Percentiles rank a stretch among this genome's conserved stretches.
These are phyloP conservation scores for Protodeltote pygarga DNA, from an alignment of 2,888 invertebrate species.

Conservation along the genomic window DNA sequence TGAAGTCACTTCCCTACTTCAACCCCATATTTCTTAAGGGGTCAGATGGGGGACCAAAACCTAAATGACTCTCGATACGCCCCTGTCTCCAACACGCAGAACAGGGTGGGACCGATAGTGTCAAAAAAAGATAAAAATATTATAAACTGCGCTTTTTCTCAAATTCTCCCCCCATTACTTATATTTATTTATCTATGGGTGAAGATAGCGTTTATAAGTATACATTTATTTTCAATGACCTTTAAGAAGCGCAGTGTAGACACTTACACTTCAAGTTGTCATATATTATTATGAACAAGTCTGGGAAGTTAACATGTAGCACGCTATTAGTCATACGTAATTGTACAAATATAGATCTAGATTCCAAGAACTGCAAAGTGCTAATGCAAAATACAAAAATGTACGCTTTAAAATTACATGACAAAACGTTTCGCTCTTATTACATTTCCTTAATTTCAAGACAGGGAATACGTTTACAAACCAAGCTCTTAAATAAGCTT, in stretches of 20 bases:
- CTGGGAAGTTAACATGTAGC: constrained; percentile 1
- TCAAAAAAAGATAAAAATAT: constrained; percentile 87
- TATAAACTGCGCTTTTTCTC: constrained; percentile 79
- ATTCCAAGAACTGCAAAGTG: constrained; percentile 7
- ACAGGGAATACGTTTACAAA: constrained; percentile 13
- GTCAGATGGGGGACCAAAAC: constrained; percentile 68
- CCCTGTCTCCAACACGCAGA: constrained; percentile 78
- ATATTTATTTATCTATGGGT: constrained; percentile 57
- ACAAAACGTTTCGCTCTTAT: constrained; percentile 15
- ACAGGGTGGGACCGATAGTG: constrained; percentile 82
- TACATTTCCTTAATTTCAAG: constrained; percentile 25
- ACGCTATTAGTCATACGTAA: background rate
- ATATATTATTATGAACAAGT: no score
- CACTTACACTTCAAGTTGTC: no score
- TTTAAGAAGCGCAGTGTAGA: background rate
- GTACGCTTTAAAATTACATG: constrained; percentile 19
- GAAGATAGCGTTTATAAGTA: constrained; percentile 44
- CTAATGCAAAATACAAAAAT: constrained; percentile 15
- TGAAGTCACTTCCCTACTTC: constrained; percentile 44
- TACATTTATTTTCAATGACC: constrained; percentile 26
- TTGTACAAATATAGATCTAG: background rate
- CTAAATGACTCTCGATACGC: constrained; percentile 81
- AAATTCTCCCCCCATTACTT: constrained; percentile 52
- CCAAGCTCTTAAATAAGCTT: constrained; percentile 33
- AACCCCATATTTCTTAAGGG: constrained; percentile 76